Percentiles rank a stretch among this genome's conserved stretches.
Evolutionary conservation across 1,140 invertebrate species (phyloP).

Genomic region (Arion vulgaris): DNA sequence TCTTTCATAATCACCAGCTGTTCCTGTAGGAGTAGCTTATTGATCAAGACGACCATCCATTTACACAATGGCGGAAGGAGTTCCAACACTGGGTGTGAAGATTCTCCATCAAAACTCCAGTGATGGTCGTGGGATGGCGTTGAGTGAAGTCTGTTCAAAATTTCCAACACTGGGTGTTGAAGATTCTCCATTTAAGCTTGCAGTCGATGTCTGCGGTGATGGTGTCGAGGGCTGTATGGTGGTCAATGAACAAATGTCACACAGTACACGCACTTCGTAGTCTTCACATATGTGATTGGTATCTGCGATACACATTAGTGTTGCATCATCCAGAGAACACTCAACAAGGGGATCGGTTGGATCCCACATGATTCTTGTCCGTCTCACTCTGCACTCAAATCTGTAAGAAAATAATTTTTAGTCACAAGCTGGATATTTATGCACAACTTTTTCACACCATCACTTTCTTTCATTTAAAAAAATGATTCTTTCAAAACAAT

Average conservation of each 20-base stretch:
- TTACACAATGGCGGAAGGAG: not conserved
- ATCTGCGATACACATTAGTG: conserved; percentile 78
- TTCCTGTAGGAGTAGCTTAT: conserved; percentile 41
- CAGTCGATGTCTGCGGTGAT: conserved; percentile 9
- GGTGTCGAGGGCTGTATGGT: conserved; percentile 22
- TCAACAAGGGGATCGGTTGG: conserved; percentile 75
- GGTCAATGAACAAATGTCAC: conserved; percentile 70
- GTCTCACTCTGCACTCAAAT: conserved; percentile 26
- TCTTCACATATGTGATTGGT: conserved; percentile 73
- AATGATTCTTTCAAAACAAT: not conserved
- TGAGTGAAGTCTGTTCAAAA: no score
- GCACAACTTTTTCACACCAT: not conserved
- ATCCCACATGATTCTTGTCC: conserved; percentile 15
- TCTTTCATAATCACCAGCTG: conserved; percentile 50
- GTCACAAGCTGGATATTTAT: not conserved
- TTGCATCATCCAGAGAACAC: conserved; percentile 80
- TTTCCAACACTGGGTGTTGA: no score
- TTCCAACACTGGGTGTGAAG: not conserved
- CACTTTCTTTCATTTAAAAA: not conserved
- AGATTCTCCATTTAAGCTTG: not conserved
- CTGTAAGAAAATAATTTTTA: not conserved
- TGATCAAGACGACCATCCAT: conserved; percentile 53
- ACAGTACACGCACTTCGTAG: conserved; percentile 83
- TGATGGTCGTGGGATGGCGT: no score
- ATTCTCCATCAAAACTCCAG: no score